Evolutionary conservation across 1,140 invertebrate species (phyloP).

Genomic region (Copidosoma floridanum): DNA sequence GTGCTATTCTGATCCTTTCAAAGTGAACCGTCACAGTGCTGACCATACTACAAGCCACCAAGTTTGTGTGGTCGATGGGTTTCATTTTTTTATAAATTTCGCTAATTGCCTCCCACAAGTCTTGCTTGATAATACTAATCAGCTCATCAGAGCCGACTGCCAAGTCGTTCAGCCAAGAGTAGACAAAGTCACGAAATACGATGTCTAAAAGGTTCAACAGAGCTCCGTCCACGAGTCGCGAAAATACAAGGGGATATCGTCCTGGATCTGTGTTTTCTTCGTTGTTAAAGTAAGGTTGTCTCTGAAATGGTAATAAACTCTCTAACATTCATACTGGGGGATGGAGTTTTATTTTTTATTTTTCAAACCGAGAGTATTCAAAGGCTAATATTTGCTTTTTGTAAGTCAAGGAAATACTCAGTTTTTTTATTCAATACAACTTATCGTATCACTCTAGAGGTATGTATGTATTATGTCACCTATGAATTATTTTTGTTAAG

Average conservation of each 20-base stretch:
- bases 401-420: too few species aligned
- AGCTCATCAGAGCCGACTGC: conserved; percentile 61
- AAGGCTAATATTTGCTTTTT: too few species aligned
- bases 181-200: conserved; percentile 75
- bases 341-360: too few species aligned
- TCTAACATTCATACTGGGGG: too few species aligned
- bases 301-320: too few species aligned
- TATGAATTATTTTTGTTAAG: too few species aligned
- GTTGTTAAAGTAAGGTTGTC: conserved; percentile 4
- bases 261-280: conserved; percentile 29
- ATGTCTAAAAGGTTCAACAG: conserved; percentile 81
- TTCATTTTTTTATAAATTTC: conserved; percentile 71
- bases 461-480: too few species aligned
- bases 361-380: too few species aligned
- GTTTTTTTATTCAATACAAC: too few species aligned
- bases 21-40: conserved; percentile 79
- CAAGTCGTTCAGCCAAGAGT: conserved; percentile 71
- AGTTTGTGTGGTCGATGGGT: conserved; percentile 76
- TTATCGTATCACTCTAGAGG: too few species aligned
- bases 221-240: conserved; percentile 77
- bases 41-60: conserved; percentile 80
- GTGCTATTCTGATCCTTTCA: conserved; percentile 77
- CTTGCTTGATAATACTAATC: conserved; percentile 70
- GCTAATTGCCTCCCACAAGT: conserved; percentile 77
- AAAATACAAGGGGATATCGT: conserved; percentile 71